phyloP scores from a whole-genome alignment of 2,888 invertebrate genomes.

The Eumacrocentrus americanus region DNA sequence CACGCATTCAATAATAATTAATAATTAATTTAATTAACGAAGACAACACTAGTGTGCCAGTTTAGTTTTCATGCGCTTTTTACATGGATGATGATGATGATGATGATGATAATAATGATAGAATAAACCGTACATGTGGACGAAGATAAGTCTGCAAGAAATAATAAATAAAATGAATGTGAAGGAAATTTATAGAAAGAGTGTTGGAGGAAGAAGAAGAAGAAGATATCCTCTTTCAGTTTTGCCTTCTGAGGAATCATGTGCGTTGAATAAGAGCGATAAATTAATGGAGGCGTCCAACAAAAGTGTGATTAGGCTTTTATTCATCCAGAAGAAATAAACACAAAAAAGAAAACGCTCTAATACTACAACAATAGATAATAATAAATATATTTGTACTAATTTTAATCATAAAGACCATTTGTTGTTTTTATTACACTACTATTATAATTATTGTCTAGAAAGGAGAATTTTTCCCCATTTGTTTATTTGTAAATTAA shows the following conservation, averaged over 20 bases:
- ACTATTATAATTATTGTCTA: too few species aligned
- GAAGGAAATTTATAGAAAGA: background rate
- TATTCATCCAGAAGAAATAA: conserved; percentile 11
- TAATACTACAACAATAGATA: conserved; percentile 24
- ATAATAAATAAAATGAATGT: background rate
- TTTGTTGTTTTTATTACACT: conserved; percentile 50
- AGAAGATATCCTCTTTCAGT: background rate
- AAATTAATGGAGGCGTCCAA: background rate
- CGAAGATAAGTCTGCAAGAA: too few species aligned
- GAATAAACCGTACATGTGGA: background rate
- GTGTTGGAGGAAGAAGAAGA: background rate
- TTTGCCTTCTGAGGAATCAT: background rate
- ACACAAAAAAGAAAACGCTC: too few species aligned
- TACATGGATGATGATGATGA: background rate
- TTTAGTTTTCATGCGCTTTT: background rate
- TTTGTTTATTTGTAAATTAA: background rate
- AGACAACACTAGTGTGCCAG: background rate
- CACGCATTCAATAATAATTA: background rate
- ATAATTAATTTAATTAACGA: background rate
- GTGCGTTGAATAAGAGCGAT: background rate
- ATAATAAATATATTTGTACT: conserved; percentile 52
- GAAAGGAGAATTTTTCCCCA: too few species aligned
- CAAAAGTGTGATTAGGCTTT: background rate
- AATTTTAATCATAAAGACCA: conserved; percentile 47
- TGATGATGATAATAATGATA: background rate